Evolutionary conservation across 2,797 vertebrate genomes (phyloP).

Genomic region (Carcharodon carcharias): DNA sequence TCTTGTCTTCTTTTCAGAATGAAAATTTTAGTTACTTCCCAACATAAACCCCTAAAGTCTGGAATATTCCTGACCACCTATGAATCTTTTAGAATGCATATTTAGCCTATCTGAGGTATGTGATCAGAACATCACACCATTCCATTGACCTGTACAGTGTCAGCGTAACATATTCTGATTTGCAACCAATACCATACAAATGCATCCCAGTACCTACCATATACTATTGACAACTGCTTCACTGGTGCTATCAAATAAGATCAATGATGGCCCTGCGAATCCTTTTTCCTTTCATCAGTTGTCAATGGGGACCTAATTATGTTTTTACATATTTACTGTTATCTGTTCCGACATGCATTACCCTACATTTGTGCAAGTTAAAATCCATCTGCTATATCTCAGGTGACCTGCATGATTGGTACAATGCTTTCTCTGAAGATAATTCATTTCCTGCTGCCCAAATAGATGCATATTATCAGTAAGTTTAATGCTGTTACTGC

Average conservation of each 20-base stretch:
- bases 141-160: not conserved
- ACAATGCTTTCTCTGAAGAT: not conserved
- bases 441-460: not conserved
- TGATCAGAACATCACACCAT: not conserved
- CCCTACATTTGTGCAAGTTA: not conserved
- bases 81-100: not conserved
- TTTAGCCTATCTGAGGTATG: not conserved
- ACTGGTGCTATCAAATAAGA: not conserved
- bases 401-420: not conserved
- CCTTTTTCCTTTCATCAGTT: slow-evolving; percentile 6
- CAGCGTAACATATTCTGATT: not conserved
- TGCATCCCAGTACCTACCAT: not conserved
- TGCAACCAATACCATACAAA: not conserved
- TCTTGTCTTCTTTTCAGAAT: not conserved
- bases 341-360: not conserved
- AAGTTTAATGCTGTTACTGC: not conserved
- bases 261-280: not conserved
- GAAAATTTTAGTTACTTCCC: not conserved
- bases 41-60: not conserved
- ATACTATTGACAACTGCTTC: not conserved
- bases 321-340: not conserved
- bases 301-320: not conserved
- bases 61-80: not conserved
- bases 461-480: not conserved
- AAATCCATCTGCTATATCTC: not conserved